Base-by-base conservation (phyloP, 2,888 invertebrate species). In the Drosophila dives region DNA sequence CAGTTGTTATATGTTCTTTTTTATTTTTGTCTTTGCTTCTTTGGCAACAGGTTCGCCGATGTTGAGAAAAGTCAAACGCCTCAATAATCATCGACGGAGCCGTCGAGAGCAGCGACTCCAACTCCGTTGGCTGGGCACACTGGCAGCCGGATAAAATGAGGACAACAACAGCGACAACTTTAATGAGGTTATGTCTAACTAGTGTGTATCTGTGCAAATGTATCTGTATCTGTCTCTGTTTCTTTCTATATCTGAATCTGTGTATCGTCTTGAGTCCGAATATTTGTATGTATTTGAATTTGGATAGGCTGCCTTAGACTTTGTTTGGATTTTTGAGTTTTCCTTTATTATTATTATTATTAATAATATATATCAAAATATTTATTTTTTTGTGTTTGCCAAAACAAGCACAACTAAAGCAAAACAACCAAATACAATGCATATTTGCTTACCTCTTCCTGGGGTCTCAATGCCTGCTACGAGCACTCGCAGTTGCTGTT, bases 101-200 rank as follows among this genome's bases (percentile, higher is more conserved):
- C 59, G 72, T 60, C 65, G 50, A 72, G 40, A 62, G 51, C 50
- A 50, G 17, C 55, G 58, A 64, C 61, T 77, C 38, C 61, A 32
- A 62, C 61, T 56, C 20, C 32, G 65, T 51, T 33, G 23, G 17
- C 42, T 64, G 71, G 70, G 63, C 70, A 53, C 42, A 53, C 53
- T 64, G 58, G 58, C 65, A 75, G 80, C 66, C 81, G 79, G 87
- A 86, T 85, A 82, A 80, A 86, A 82, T 89, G 86, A 86, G 86
- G 89, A 86, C 86, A 86, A 86, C 79, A 75, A 81, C 81, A 73
- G 83, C 86, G 79, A 86, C 87, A 86, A 84, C 77, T 89, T 89
- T 83, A 85, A 85, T 86, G 89, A 83, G 85, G 86, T 89, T 89
- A 82, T 86, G 71, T 75, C 87, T 77, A 81, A 81, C 66, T 83